A percentile compares a stretch with the other conserved stretches of the same genome.
phyloP scores from a whole-genome alignment of 2,888 invertebrate species.

The Itoplectis maculator region DNA sequence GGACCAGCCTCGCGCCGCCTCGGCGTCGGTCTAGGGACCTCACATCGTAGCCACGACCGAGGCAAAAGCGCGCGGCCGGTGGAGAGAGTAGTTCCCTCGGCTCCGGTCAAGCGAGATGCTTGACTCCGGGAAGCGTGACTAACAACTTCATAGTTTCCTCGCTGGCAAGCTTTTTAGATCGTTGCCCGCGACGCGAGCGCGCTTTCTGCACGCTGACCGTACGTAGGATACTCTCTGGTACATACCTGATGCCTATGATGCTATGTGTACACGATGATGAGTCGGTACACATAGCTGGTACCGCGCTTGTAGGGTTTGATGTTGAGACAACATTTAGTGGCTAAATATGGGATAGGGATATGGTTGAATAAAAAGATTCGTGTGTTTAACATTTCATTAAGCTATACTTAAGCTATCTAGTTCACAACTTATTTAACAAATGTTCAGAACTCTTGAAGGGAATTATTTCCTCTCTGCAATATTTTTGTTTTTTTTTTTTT shows the following conservation, averaged over 20 bases:
- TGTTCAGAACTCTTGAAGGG: not conserved
- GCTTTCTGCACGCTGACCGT: constrained; percentile 48
- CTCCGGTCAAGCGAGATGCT: constrained; percentile 59
- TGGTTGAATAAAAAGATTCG: too few relatives aligned
- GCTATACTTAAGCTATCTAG: too few relatives aligned
- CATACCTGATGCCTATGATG: not conserved
- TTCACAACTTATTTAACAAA: too few relatives aligned
- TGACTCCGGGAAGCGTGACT: constrained; percentile 78
- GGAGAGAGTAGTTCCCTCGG: constrained; percentile 59
- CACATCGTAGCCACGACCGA: constrained; percentile 12
- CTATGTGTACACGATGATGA: not conserved
- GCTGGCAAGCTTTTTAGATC: constrained; percentile 66
- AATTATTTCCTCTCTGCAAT: not conserved
- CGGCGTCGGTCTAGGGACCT: constrained; percentile 49
- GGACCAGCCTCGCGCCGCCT: constrained; percentile 53
- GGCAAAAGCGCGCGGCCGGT: constrained; percentile 31
- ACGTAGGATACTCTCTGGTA: not conserved
- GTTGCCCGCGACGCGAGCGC: constrained; percentile 44
- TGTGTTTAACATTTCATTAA: too few relatives aligned
- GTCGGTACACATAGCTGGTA: too few relatives aligned
- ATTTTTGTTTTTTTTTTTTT: too few relatives aligned
- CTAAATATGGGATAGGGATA: too few relatives aligned
- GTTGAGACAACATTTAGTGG: too few relatives aligned
- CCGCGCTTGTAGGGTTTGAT: not conserved
- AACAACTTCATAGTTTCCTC: constrained; percentile 80